Evolutionary conservation across 2,797 vertebrate genomes (phyloP).

Genomic region (Pelodytes ibericus): DNA sequence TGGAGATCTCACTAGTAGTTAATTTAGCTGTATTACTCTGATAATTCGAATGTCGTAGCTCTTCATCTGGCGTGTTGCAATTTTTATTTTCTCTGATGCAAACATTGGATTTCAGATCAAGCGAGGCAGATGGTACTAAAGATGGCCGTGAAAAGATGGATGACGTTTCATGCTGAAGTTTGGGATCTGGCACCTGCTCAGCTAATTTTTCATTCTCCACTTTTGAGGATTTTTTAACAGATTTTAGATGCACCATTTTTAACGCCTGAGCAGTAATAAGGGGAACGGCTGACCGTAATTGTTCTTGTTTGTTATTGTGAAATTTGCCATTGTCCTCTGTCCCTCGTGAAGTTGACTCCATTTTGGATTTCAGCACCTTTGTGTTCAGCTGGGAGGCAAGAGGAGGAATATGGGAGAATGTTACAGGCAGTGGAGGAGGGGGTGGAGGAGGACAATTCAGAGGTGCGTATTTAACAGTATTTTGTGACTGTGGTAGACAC

Average conservation of each 20-base stretch:
- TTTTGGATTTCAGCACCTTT: slow-evolving; percentile 70
- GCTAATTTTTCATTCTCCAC: slow-evolving; percentile 61
- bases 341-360: slow-evolving; percentile 61
- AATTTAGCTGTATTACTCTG: slow-evolving; percentile 53
- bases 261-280: slow-evolving; percentile 87
- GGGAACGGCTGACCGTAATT: slow-evolving; percentile 73
- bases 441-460: slow-evolving; percentile 41
- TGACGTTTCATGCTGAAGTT: slow-evolving; percentile 69
- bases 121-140: slow-evolving; percentile 68
- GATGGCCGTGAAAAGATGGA: slow-evolving; percentile 56
- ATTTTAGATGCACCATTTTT: slow-evolving; percentile 89
- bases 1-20: slow-evolving; percentile 30
- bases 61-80: slow-evolving; percentile 58
- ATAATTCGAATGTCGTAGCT: slow-evolving; percentile 69
- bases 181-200: slow-evolving; percentile 60
- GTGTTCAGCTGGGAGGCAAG: slow-evolving; percentile 73
- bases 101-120: slow-evolving; percentile 69
- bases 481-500: slow-evolving; percentile 66
- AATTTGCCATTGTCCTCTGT: slow-evolving; percentile 59
- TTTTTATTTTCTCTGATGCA: slow-evolving; percentile 67
- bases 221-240: slow-evolving; percentile 74
- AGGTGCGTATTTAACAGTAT: slow-evolving; percentile 52
- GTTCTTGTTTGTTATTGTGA: slow-evolving; percentile 65
- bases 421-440: slow-evolving; percentile 61
- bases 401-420: slow-evolving; percentile 65